Percentiles rank a stretch among this genome's conserved stretches.
phyloP scores from a whole-genome alignment of 2,888 invertebrate species.

The Caenorhabditis sp. region DNA sequence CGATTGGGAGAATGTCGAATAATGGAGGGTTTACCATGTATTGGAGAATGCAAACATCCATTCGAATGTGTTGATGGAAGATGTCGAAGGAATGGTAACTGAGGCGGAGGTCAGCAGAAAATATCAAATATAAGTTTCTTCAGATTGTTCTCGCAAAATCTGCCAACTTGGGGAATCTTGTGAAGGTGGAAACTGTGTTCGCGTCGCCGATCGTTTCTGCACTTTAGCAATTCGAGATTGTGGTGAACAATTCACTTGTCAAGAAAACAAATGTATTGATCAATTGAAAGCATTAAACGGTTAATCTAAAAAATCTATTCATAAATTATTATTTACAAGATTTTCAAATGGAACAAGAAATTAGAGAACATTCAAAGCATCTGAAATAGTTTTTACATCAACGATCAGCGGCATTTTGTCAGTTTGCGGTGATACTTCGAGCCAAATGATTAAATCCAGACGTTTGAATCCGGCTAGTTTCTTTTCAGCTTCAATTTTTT shows the following conservation, averaged over 20 bases:
- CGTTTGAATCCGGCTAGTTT: conserved; percentile 24
- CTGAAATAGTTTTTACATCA: conserved; percentile 38
- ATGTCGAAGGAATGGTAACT: conserved; percentile 59
- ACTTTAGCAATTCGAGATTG: conserved; percentile 61
- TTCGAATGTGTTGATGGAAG: conserved; percentile 62
- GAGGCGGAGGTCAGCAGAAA: not conserved
- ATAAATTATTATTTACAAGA: not conserved
- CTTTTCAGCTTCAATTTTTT: conserved; percentile 16
- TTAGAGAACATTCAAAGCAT: conserved; percentile 33
- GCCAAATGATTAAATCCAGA: conserved; percentile 25
- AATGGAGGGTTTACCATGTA: conserved; percentile 52
- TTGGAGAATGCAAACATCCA: conserved; percentile 58
- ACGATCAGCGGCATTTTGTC: conserved; percentile 23
- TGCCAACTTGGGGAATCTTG: conserved; percentile 67
- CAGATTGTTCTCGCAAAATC: conserved; percentile 64
- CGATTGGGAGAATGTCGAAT: conserved; percentile 61
- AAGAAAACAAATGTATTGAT: conserved; percentile 53
- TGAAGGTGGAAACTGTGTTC: conserved; percentile 62
- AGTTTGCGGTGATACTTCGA: conserved; percentile 25
- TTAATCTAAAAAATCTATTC: not conserved
- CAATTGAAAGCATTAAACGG: conserved; percentile 27
- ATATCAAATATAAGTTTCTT: conserved; percentile 2
- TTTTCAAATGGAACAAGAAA: conserved; percentile 7
- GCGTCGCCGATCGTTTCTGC: conserved; percentile 61
- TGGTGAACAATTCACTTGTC: conserved; percentile 60